These are phyloP conservation scores for Atrichornis clamosus DNA, from an alignment of 2,113 vertebrate species.

Conservation along the genomic window DNA sequence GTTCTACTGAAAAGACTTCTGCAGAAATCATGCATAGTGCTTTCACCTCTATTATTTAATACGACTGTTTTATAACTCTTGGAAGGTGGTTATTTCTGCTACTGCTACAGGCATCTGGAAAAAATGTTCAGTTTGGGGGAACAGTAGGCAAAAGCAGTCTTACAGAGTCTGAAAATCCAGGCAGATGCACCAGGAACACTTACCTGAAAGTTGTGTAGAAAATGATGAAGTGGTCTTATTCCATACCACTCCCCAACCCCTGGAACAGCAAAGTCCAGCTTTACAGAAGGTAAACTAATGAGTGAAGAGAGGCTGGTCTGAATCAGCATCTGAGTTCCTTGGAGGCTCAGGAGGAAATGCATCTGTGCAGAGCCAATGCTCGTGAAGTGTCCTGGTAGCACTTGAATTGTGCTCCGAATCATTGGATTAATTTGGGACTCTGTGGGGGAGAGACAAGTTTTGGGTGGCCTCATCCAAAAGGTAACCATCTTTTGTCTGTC, in stretches of 20 bases:
- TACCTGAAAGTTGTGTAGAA: background rate
- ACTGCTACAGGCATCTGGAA: background rate
- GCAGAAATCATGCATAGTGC: conserved; percentile 47
- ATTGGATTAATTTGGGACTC: background rate
- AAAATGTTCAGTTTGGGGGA: background rate
- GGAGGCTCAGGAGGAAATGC: background rate
- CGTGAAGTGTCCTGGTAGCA: background rate
- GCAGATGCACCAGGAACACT: background rate
- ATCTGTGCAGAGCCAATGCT: background rate
- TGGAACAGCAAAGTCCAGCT: background rate
- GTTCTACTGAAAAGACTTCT: conserved; percentile 68
- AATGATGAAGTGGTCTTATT: background rate
- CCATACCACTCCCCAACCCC: background rate
- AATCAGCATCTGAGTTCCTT: background rate
- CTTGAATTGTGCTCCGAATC: background rate
- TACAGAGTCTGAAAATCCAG: background rate
- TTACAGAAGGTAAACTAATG: background rate
- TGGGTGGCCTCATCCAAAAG: background rate
- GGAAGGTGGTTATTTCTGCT: conserved; percentile 3
- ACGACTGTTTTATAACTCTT: conserved; percentile 54
- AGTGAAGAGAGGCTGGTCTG: background rate
- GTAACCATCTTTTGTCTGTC: background rate
- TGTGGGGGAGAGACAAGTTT: background rate
- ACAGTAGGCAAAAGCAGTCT: background rate
- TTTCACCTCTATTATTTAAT: conserved; percentile 70